These are phyloP conservation scores for Campopleginae sp. DNA, from an alignment of 2,888 invertebrate genomes.

Conservation along the genomic window DNA sequence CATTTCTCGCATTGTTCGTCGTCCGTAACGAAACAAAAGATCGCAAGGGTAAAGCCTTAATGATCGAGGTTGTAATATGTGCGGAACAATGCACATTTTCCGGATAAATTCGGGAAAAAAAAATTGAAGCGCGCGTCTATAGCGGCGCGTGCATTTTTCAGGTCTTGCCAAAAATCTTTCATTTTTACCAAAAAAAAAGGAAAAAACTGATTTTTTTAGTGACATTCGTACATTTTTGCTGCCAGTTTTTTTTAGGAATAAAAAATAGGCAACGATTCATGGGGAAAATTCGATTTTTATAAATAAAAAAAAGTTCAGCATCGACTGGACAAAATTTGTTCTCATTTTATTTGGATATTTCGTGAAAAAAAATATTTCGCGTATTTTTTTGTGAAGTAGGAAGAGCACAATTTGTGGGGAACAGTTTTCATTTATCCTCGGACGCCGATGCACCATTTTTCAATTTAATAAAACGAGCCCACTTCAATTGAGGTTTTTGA, in stretches of 20 bases:
- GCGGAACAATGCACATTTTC: neutral
- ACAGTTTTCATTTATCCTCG: neutral
- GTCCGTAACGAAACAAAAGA: slow-evolving; percentile 17
- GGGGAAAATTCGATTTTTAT: too few species aligned
- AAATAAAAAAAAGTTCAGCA: too few species aligned
- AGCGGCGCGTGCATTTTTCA: neutral
- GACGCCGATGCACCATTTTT: neutral
- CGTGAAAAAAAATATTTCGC: neutral
- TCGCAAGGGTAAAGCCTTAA: neutral
- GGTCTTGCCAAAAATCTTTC: neutral
- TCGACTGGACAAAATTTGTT: neutral
- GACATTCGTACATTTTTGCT: too few species aligned
- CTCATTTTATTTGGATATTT: neutral
- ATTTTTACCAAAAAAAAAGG: neutral
- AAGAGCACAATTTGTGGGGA: neutral
- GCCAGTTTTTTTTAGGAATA: too few species aligned
- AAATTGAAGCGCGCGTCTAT: neutral
- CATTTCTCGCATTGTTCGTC: slow-evolving; percentile 37
- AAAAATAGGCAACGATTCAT: too few species aligned
- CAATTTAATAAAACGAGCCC: neutral
- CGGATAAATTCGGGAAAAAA: neutral
- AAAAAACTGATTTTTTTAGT: too few species aligned
- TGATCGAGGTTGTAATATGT: neutral
- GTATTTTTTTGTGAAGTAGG: neutral
- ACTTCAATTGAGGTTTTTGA: neutral